Conservation (phyloP, 2,113 vertebrate species). For the Cygnus atratus region DNA sequence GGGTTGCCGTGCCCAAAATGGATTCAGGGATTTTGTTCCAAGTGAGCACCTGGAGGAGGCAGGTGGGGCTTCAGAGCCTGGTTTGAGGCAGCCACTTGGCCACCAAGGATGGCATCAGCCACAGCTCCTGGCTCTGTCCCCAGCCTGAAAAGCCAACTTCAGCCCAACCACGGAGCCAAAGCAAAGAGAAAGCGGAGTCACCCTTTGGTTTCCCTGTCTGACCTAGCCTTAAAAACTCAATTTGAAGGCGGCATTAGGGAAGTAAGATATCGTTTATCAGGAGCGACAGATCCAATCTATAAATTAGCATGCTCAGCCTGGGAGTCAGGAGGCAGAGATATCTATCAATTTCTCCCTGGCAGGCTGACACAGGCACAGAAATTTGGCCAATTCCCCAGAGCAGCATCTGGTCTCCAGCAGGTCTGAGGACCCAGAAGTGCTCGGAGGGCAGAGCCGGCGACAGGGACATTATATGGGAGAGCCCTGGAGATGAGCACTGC, state of each 20-base stretch:
- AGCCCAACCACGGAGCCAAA: neutral
- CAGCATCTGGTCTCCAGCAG: neutral
- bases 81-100: fast-evolving
- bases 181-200: neutral
- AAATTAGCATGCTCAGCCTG: constrained; percentile 61
- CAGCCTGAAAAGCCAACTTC: neutral
- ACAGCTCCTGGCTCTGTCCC: neutral
- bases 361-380: constrained; percentile 27
- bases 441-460: neutral
- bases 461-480: neutral
- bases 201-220: constrained; percentile 11
- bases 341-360: constrained; percentile 49
- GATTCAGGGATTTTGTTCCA: neutral
- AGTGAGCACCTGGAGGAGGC: neutral
- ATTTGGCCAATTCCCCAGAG: constrained; percentile 45
- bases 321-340: constrained; percentile 32
- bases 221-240: constrained; percentile 64
- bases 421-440: neutral
- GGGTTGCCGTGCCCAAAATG: neutral
- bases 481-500: neutral
- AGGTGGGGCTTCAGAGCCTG: neutral
- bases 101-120: neutral
- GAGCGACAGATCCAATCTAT: constrained; percentile 68
- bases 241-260: constrained; percentile 54
- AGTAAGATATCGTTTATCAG: constrained; percentile 67